phyloP scores from a whole-genome alignment of 2,113 vertebrate genomes.

The Porphyrio hochstetteri region DNA sequence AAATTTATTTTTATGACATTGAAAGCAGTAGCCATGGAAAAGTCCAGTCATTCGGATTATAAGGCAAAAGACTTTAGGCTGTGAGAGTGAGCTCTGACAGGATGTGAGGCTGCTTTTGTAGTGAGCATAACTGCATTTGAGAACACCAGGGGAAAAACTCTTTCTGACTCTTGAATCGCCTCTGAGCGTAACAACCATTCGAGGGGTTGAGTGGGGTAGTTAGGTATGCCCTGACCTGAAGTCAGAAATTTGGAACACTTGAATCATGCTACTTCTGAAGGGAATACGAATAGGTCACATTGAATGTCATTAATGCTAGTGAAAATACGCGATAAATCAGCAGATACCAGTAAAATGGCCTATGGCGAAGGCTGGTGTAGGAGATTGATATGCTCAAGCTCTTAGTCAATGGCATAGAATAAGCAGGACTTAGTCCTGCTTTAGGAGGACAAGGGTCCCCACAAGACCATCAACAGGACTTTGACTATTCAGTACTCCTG shows the following conservation, averaged over 20 bases:
- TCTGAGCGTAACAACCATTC: not conserved
- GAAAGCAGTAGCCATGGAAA: not conserved
- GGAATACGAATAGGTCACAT: not conserved
- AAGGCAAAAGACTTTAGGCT: not conserved
- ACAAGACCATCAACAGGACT: not conserved
- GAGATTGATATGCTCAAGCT: not conserved
- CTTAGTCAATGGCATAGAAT: not conserved
- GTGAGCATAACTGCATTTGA: not conserved
- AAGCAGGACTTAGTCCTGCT: not conserved
- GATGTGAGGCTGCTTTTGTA: not conserved
- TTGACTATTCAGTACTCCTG: not conserved
- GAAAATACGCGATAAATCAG: not conserved
- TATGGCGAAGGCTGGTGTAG: not conserved
- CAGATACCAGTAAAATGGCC: not conserved
- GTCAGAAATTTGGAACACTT: not conserved
- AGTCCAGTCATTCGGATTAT: not conserved
- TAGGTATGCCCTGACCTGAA: not conserved
- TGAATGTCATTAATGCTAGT: not conserved
- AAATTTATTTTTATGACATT: slow-evolving; percentile 12
- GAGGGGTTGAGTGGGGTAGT: not conserved
- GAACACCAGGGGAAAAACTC: not conserved
- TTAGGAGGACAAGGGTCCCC: not conserved
- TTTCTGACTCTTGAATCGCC: not conserved
- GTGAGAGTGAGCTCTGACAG: not conserved
- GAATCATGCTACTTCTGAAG: not conserved